Evolutionary conservation across 2,797 vertebrate species (phyloP).

Genomic region (Clarias platycephalus): DNA sequence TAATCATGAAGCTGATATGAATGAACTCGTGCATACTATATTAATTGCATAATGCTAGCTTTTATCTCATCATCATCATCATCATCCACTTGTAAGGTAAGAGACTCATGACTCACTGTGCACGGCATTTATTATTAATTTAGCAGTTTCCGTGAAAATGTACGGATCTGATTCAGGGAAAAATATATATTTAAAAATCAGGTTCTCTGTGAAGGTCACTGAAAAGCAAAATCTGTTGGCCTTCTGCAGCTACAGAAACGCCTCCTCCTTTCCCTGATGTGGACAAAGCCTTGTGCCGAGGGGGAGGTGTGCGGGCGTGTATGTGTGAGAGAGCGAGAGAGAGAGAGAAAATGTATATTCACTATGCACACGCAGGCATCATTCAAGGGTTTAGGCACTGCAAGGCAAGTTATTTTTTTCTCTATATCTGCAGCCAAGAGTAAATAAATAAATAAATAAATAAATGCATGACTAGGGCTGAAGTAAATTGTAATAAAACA

Average conservation of each 20-base stretch:
- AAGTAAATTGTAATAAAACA: constrained; percentile 1
- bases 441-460: background rate
- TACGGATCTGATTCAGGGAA: constrained; percentile 31
- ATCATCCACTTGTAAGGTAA: constrained; percentile 75
- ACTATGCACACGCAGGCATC: constrained; percentile 38
- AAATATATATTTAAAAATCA: constrained; percentile 50
- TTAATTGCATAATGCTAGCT: background rate
- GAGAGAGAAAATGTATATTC: constrained; percentile 48
- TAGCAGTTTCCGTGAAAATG: constrained; percentile 32
- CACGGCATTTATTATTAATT: constrained; percentile 34
- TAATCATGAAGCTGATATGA: constrained; percentile 8
- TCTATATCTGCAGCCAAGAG: background rate
- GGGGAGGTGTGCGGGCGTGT: constrained; percentile 35
- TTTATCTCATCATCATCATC: constrained; percentile 67
- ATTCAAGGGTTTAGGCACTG: background rate
- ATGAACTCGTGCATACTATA: constrained; percentile 21
- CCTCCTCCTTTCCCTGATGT: constrained; percentile 61
- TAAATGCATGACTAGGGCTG: background rate
- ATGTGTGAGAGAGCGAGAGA: constrained; percentile 40
- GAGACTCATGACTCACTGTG: constrained; percentile 60
- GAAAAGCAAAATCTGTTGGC: constrained; percentile 70
- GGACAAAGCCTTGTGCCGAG: constrained; percentile 70
- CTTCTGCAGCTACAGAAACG: constrained; percentile 78
- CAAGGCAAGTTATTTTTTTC: constrained; percentile 7
- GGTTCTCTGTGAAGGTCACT: constrained; percentile 72